These are phyloP conservation scores for Epinephelus fuscoguttatus DNA, from an alignment of 2,113 vertebrate species.

Conservation along the genomic window DNA sequence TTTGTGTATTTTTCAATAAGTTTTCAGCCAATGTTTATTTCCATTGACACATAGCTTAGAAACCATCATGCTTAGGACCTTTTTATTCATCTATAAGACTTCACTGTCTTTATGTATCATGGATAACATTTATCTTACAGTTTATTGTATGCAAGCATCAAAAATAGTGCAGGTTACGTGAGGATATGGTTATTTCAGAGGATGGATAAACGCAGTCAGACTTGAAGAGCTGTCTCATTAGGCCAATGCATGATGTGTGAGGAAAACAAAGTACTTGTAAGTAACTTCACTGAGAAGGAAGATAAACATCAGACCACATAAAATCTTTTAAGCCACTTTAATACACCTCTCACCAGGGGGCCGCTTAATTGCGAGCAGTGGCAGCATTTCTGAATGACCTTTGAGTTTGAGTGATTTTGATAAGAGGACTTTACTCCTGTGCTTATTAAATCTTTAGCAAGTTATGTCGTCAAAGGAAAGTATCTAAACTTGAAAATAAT, in stretches of 20 bases:
- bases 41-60: not conserved
- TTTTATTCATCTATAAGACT: not conserved
- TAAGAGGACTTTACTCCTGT: constrained; percentile 2
- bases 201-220: constrained; percentile 7
- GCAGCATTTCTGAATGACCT: constrained; percentile 47
- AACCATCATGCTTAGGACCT: no score
- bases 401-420: constrained; percentile 34
- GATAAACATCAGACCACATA: constrained; percentile 30
- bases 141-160: not conserved
- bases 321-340: constrained; percentile 60
- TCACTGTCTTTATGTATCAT: not conserved
- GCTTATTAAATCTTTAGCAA: constrained; percentile 26
- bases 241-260: constrained; percentile 11
- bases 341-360: constrained; percentile 35
- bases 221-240: constrained; percentile 41
- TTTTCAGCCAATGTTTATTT: not conserved
- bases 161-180: not conserved
- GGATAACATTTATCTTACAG: not conserved
- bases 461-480: constrained; percentile 22
- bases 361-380: constrained; percentile 31
- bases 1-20: not conserved
- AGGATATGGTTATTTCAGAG: constrained; percentile 9
- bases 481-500: constrained; percentile 5
- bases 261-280: constrained; percentile 54
- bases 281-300: constrained; percentile 30